These are phyloP conservation scores for Amphiprion ocellaris DNA, from an alignment of 2,113 vertebrate species.

Conservation along the genomic window DNA sequence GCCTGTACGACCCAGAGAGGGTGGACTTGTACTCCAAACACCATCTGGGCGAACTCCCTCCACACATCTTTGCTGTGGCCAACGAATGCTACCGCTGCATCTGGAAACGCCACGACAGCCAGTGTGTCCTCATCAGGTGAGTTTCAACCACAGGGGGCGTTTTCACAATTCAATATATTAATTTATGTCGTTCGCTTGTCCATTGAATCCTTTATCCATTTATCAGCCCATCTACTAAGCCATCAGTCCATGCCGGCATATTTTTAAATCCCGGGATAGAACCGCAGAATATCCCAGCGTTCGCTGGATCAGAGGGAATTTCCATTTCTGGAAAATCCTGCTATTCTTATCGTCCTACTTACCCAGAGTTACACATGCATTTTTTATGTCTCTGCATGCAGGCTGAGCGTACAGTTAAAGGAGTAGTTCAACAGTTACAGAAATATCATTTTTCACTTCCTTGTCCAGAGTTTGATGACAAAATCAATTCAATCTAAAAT, in stretches of 20 bases:
- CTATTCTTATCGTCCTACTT: conserved; percentile 24
- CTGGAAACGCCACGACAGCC: conserved; percentile 94
- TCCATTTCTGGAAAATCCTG: background rate
- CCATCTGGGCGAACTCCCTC: conserved; percentile 91
- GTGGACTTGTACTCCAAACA: conserved; percentile 91
- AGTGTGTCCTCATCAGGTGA: conserved; percentile 94
- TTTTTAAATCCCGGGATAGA: background rate
- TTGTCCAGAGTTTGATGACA: background rate
- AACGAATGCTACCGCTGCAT: conserved; percentile 95
- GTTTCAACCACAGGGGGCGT: conserved; percentile 5
- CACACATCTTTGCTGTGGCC: conserved; percentile 92
- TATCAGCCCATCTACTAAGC: background rate
- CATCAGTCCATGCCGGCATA: background rate
- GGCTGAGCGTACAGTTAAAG: background rate
- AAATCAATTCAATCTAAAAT: no score
- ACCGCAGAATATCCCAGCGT: background rate
- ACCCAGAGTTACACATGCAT: background rate
- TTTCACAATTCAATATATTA: background rate
- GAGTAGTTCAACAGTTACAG: background rate
- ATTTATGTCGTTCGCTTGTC: background rate
- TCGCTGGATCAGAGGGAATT: background rate
- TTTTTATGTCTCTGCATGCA: background rate
- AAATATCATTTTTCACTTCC: background rate
- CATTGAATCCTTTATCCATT: background rate
- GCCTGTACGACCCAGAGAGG: conserved; percentile 87